phyloP scores from a whole-genome alignment of 2,113 vertebrate genomes.

The Daphoenositta chrysoptera region DNA sequence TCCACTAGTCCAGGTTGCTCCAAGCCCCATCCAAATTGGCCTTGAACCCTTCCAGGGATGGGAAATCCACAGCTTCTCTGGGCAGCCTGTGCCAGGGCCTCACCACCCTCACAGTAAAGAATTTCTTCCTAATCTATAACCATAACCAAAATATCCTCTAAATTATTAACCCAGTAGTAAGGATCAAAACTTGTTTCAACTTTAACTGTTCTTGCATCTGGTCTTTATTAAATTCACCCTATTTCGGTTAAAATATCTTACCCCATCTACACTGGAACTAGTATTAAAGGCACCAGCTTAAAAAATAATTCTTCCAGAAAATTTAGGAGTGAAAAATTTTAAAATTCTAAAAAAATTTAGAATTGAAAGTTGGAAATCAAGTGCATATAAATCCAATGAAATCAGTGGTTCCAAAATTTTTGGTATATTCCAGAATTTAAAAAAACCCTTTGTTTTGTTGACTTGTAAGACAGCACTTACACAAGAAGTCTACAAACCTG shows the following conservation, averaged over 20 bases:
- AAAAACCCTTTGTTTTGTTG: not conserved
- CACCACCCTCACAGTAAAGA: not conserved
- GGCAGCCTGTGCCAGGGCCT: not conserved
- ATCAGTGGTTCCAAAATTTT: not conserved
- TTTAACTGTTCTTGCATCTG: not conserved
- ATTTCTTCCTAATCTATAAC: not conserved
- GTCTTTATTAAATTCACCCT: not conserved
- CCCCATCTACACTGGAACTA: not conserved
- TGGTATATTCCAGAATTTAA: not conserved
- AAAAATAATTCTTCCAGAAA: not conserved
- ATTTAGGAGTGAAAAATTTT: not conserved
- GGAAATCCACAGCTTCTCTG: not conserved
- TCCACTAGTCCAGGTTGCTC: not conserved
- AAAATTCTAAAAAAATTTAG: no score
- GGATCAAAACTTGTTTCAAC: not conserved
- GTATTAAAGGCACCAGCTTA: not conserved
- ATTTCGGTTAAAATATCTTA: not conserved
- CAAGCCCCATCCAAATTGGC: not conserved
- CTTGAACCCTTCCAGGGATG: not conserved
- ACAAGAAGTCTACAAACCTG: not conserved
- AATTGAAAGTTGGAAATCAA: not conserved
- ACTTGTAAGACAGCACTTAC: not conserved
- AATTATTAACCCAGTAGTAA: not conserved
- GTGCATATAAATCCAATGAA: not conserved
- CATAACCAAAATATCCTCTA: not conserved